These are phyloP conservation scores for Catocala fraxini DNA, from an alignment of 2,888 invertebrate genomes.

Conservation along the genomic window DNA sequence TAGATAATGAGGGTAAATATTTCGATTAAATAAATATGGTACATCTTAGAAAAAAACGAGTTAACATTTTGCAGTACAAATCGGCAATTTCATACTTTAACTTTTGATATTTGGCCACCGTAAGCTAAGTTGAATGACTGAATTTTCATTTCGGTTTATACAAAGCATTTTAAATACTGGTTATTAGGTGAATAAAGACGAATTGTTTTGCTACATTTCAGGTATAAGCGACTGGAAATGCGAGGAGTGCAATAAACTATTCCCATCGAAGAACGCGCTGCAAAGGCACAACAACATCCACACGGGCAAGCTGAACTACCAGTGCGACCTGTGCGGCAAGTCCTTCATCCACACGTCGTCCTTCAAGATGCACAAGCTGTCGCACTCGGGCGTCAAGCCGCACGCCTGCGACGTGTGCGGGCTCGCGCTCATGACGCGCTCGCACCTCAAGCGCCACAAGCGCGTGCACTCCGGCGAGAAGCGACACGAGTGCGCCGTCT, in stretches of 20 bases:
- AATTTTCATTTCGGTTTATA: too few species aligned
- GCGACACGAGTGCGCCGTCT: constrained; percentile 85
- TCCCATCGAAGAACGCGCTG: constrained; percentile 88
- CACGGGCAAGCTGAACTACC: constrained; percentile 88
- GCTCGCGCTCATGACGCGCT: constrained; percentile 88
- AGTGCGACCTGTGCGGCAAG: constrained; percentile 89
- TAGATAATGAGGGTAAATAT: too few species aligned
- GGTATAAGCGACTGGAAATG: constrained; percentile 89
- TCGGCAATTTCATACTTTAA: too few species aligned
- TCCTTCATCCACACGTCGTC: constrained; percentile 91
- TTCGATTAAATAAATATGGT: too few species aligned
- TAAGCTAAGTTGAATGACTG: too few species aligned
- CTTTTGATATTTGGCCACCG: too few species aligned
- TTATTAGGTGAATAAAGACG: neutral
- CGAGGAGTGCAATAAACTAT: constrained; percentile 87
- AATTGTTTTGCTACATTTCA: constrained; percentile 44
- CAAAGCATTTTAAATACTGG: too few species aligned
- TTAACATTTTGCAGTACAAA: too few species aligned
- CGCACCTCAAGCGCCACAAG: constrained; percentile 90
- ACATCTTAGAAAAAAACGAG: too few species aligned
- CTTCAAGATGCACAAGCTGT: constrained; percentile 90
- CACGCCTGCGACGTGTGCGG: constrained; percentile 89
- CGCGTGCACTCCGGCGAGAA: constrained; percentile 90
- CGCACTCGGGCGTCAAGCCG: constrained; percentile 89
- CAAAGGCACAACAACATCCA: constrained; percentile 89